Conservation (phyloP, 2,797 vertebrate species). For the Sebastes oblongus region DNA sequence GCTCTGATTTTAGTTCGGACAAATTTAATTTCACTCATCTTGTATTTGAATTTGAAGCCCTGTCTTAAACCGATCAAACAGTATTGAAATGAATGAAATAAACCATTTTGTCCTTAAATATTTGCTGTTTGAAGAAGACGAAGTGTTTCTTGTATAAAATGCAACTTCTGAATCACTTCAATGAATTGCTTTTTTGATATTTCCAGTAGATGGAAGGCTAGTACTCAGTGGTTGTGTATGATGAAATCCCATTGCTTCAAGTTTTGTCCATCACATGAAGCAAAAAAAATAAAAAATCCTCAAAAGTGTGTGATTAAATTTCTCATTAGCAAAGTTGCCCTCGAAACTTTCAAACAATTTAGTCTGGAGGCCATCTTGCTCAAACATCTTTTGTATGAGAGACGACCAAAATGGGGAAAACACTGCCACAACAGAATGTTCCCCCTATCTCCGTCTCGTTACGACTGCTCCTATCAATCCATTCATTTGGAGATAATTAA, state of each 20-base stretch:
- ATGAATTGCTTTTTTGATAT: neutral
- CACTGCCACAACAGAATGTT: conserved; percentile 43
- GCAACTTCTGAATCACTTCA: neutral
- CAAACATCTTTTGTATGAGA: conserved; percentile 43
- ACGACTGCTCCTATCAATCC: conserved; percentile 64
- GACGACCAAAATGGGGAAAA: conserved; percentile 24
- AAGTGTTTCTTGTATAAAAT: neutral
- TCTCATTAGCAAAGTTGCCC: conserved; percentile 55
- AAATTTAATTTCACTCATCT: neutral
- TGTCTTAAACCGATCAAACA: neutral
- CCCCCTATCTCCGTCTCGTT: conserved; percentile 47
- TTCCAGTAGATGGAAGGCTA: neutral
- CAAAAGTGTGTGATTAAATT: conserved; percentile 35
- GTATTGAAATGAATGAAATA: neutral
- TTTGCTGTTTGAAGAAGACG: neutral
- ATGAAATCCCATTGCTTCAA: conserved; percentile 1
- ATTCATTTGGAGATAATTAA: conserved; percentile 81
- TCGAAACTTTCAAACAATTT: conserved; percentile 53
- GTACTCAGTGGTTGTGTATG: neutral
- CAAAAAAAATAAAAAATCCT: conserved; percentile 5
- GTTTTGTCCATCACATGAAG: neutral
- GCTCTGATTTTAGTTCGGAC: neutral
- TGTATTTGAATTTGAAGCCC: neutral
- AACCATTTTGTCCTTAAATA: neutral
- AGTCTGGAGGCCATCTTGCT: conserved; percentile 55